A percentile compares a stretch with the other conserved stretches of the same genome.
Evolutionary conservation across 2,797 vertebrate genomes (phyloP).

Genomic region (Crocodylus rhombifer): DNA sequence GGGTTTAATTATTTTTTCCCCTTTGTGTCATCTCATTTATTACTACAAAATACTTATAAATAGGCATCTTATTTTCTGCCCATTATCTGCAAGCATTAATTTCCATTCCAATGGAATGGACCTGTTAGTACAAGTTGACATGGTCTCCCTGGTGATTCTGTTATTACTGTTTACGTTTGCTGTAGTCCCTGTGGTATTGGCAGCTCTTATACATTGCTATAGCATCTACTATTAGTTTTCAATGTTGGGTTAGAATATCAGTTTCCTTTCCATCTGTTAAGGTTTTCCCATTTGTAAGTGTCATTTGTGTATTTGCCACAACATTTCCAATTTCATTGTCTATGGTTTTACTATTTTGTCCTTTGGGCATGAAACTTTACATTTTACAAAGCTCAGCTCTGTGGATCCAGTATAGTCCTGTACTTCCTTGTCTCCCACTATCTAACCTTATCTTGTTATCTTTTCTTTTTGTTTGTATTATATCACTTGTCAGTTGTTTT

Average conservation of each 20-base stretch:
- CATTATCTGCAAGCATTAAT: background rate
- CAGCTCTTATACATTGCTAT: background rate
- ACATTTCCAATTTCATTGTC: background rate
- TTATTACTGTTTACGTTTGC: background rate
- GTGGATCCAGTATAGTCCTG: background rate
- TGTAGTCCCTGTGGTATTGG: background rate
- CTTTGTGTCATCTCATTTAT: background rate
- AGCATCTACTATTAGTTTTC: background rate
- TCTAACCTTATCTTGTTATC: background rate
- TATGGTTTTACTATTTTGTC: background rate
- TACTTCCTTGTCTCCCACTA: background rate
- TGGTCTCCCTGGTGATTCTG: background rate
- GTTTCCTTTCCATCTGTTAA: background rate
- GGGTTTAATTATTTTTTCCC: background rate
- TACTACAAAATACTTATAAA: background rate
- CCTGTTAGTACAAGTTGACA: background rate
- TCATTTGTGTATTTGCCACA: background rate
- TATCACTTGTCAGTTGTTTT: background rate
- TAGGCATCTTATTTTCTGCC: background rate
- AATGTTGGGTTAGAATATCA: background rate
- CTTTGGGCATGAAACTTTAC: background rate
- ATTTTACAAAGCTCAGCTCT: background rate
- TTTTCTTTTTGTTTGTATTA: background rate
- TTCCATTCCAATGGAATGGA: background rate
- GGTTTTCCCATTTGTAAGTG: background rate